Evolutionary conservation across 2,797 vertebrate genomes (phyloP).

Genomic region (Brachyrhaphis roseni): DNA sequence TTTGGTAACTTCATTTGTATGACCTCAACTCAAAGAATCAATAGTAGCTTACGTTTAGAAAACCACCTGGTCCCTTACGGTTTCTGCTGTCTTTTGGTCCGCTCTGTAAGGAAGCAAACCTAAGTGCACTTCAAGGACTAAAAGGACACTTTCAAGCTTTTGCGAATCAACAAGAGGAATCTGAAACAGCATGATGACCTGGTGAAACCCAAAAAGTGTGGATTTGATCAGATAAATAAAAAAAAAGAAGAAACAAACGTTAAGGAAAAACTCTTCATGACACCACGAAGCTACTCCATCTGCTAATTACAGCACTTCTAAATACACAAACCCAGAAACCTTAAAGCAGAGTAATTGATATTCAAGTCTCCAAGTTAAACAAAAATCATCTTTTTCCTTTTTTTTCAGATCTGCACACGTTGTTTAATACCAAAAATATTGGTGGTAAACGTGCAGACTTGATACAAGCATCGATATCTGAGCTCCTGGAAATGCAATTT

Average conservation of each 20-base stretch:
- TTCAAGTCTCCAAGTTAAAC: slow-evolving; percentile 39
- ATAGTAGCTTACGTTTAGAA: slow-evolving; percentile 1
- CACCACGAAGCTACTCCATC: slow-evolving; percentile 20
- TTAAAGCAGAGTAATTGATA: slow-evolving; percentile 42
- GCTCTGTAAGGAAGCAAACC: slow-evolving; percentile 45
- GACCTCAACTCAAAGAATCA: slow-evolving; percentile 3
- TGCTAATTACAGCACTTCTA: slow-evolving; percentile 48
- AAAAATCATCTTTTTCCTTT: slow-evolving; percentile 17
- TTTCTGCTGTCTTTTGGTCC: slow-evolving; percentile 49
- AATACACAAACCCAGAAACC: slow-evolving; percentile 36
- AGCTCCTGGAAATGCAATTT: slow-evolving; percentile 19
- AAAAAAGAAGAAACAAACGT: slow-evolving; percentile 8
- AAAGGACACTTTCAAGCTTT: slow-evolving; percentile 65
- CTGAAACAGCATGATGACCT: slow-evolving; percentile 12
- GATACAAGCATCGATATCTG: slow-evolving; percentile 13
- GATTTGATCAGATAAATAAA: slow-evolving; percentile 10
- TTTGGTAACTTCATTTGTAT: not conserved
- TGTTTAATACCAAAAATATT: slow-evolving; percentile 44
- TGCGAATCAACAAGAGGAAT: slow-evolving; percentile 21
- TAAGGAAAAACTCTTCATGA: slow-evolving; percentile 31
- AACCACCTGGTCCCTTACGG: slow-evolving; percentile 24
- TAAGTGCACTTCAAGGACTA: slow-evolving; percentile 72
- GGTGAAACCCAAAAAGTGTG: not conserved
- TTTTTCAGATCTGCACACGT: slow-evolving; percentile 22
- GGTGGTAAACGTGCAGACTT: slow-evolving; percentile 20